A percentile compares a stretch with the other conserved stretches of the same genome.
Conservation (phyloP, 2,113 vertebrate species). For the Lampris megalopsis region DNA sequence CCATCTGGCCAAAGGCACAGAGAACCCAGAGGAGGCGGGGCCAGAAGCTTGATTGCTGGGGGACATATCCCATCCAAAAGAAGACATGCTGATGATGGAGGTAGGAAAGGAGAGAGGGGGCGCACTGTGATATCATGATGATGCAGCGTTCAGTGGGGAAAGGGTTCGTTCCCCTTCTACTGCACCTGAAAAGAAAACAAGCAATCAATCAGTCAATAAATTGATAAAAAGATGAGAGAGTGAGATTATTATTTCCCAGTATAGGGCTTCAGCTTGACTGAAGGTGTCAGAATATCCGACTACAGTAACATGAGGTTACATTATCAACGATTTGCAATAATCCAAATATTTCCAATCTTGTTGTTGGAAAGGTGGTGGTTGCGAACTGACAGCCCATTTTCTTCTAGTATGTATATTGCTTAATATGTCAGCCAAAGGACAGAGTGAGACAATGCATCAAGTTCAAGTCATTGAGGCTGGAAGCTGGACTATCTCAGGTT, state of each 20-base stretch:
- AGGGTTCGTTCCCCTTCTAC: conserved; percentile 59
- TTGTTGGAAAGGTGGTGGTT: too few species aligned
- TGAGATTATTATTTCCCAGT: background rate
- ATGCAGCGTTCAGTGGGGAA: conserved; percentile 25
- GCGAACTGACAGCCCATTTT: too few species aligned
- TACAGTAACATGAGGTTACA: too few species aligned
- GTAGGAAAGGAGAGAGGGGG: background rate
- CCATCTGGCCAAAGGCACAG: conserved; percentile 48
- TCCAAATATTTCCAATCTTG: too few species aligned
- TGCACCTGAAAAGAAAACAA: conserved; percentile 47
- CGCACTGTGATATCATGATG: conserved; percentile 67
- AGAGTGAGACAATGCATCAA: too few species aligned
- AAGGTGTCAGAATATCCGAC: too few species aligned
- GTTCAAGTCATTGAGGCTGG: too few species aligned
- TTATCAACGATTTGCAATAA: too few species aligned
- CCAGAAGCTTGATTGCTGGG: conserved; percentile 19
- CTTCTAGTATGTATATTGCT: too few species aligned
- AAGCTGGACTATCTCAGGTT: too few species aligned
- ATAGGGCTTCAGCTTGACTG: background rate
- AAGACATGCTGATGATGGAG: conserved; percentile 4
- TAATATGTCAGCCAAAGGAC: too few species aligned
- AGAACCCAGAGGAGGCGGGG: conserved; percentile 64
- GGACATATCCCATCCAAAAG: conserved; percentile 21
- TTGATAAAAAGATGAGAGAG: background rate
- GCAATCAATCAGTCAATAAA: background rate